Evolutionary conservation across 2,797 vertebrate genomes (phyloP), one percentile per base, ranked within the genome.

Genomic region (Pipistrellus nathusii): DNA sequence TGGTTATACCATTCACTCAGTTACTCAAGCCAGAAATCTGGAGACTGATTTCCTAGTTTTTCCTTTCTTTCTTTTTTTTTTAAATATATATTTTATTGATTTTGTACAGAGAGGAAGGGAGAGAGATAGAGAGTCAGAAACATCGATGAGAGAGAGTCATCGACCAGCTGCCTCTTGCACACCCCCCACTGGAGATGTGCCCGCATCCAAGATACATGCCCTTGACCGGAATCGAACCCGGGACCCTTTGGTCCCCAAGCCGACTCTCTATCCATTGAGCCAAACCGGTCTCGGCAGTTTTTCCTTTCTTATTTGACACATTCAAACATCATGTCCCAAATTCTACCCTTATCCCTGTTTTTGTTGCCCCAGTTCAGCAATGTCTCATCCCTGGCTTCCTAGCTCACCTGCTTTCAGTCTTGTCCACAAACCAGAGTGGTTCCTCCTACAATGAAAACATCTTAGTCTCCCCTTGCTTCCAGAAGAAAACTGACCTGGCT

Each of bases 21-120:
- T 46, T 90, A 90, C 59, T 71, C 38, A 23, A 88, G 30, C 18
- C 62, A 62, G 41, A 62, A 82, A 85, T 91, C 30, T 89, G 73
- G 35, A 32, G 11, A 73, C 69, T 64, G 55, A 35, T 38, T 38
- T 76, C 46, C n/a, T 25, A 73, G 23, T 51, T 55, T n/a, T 23
- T 64, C 48, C 32, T 92, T 87, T 95, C 41, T 88, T n/a, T n/a
- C n/a, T n/a, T n/a, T n/a, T n/a, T n/a, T n/a, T n/a, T n/a, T n/a
- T n/a, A n/a, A n/a, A n/a, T n/a, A n/a, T n/a, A n/a, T n/a, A n/a
- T n/a, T n/a, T n/a, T n/a, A n/a, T n/a, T n/a, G n/a, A n/a, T n/a
- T n/a, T n/a, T n/a, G n/a, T n/a, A n/a, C n/a, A n/a, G n/a, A n/a
- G n/a, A n/a, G n/a, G n/a, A n/a, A n/a, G n/a, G n/a, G n/a, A n/a